Evolutionary conservation across 2,797 vertebrate genomes (phyloP), one percentile per base, ranked within the genome.

Genomic region (Uromys caudimaculatus): DNA sequence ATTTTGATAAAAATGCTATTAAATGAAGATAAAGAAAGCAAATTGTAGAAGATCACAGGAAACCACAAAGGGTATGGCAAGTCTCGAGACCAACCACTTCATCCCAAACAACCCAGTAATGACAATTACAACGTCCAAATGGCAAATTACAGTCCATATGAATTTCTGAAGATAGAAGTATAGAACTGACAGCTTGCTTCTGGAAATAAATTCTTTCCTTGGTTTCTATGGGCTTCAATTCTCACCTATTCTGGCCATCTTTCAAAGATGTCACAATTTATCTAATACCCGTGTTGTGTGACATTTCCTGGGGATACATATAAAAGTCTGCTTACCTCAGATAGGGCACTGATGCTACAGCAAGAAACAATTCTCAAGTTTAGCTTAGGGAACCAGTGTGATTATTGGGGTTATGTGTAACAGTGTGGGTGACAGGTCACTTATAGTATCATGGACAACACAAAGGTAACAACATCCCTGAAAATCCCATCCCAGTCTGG

Each of bases 181-280:
- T 16, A 67, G 19, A 58, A 87, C 6, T 29, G 19, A 73, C 14
- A 24, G 62, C 35, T 47, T 13, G 58, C 4, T 93, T 71, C 67
- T 73, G 64, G 58, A 71, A 93, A 56, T 95, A 76, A 77, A 47
- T 56, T 21, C 47, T 81, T 89, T 64, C 8, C 44, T 91, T 95
- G 19, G 50, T 13, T 95, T 89, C n/a, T 44, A 14, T 58, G 62
- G 12, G 10, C 38, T 24, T 58, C 3, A 12, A 29, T 93, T 84
- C 38, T 89, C 76, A 69, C 10, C 35, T 19, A 4, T 50, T 6
- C 24, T 41, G 11, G 7, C 32, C 19, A 50, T 67, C 44, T 85
- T 11, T 52, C 62, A n/a, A 69, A 86, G 62, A n/a, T 27, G 62
- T 32, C 35, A 16, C 62, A n/a, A 27, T n/a, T 69, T 10, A 86